Evolutionary conservation across 2,797 vertebrate species (phyloP), one percentile per base, ranked within the genome.

Genomic region (Protonibea diacanthus): DNA sequence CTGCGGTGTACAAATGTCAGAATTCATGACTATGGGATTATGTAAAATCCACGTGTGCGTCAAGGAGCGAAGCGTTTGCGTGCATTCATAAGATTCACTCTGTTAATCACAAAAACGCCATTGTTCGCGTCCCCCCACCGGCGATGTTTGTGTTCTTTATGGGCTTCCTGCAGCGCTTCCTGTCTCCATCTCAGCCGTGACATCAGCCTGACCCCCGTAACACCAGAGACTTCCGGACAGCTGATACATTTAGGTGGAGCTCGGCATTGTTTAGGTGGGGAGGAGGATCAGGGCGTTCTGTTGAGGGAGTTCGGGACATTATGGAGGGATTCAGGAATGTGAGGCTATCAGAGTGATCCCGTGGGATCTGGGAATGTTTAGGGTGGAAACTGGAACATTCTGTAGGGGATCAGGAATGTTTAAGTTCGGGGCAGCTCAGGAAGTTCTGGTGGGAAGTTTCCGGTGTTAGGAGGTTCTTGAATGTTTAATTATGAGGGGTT

Each of bases 161-260:
- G 47, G 47, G 79, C 88, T 89, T 93, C 92, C 92, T 86, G 85
- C n/a, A 6, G 47, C 25, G 23, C 88, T 89, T 94, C 94, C 93
- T 89, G 90, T 74, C 86, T 84, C 86, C 64, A 42, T 85, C 83
- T 80, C 62, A 70, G 84, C 69, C 0, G n/a, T 68, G 76, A 85
- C 72, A 49, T 56, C 64, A 73, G 20, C 14, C 44, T 66, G 77
- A 89, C 82, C 83, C 66, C 56, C 21, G 14, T 2, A 27, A 66
- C 45, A 38, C 66, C 65, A 56, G 60, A 60, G 57, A 76, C 49
- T 29, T 68, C 84, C n/a, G 2, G 58, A 58, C 80, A 47, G 52
- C 53, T 9, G 74, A 79, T 45, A 40, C 61, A 9, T 38, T 38
- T 38, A 38, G 33, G 8, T 15, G 76, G 56, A 38, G 33, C 33